A percentile compares a stretch with the other conserved stretches of the same genome.
Evolutionary conservation across 2,113 vertebrate species (phyloP).

Genomic region (Panurus biarmicus): DNA sequence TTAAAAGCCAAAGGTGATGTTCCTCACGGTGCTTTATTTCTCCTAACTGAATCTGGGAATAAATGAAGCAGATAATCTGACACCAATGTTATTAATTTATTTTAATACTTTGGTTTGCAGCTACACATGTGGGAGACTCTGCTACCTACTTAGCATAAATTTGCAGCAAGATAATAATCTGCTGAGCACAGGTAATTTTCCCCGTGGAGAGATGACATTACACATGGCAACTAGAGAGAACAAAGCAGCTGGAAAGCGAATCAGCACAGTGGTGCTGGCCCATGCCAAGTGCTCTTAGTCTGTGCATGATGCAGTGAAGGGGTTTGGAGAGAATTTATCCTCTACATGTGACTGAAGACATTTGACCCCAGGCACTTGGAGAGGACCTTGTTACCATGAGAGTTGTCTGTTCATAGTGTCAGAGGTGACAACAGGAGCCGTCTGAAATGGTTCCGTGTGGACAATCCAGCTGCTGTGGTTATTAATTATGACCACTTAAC

Average conservation of each 20-base stretch:
- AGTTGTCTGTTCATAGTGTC: not conserved
- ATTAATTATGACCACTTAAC: not conserved
- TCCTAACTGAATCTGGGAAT: not conserved
- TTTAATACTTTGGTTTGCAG: not conserved
- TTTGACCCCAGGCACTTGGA: not conserved
- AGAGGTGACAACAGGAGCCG: not conserved
- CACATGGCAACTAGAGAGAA: not conserved
- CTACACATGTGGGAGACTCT: not conserved
- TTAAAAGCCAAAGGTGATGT: not conserved
- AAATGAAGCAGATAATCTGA: not conserved
- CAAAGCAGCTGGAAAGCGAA: not conserved
- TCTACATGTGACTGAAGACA: not conserved
- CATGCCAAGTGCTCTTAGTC: not conserved
- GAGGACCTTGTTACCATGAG: not conserved
- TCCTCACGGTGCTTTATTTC: not conserved
- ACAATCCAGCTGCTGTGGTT: not conserved
- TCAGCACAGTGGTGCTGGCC: not conserved
- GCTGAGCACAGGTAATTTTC: not conserved
- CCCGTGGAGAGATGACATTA: not conserved
- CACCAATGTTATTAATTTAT: not conserved
- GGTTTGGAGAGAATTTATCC: not conserved
- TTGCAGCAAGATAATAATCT: not conserved
- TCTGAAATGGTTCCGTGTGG: not conserved
- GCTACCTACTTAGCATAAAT: not conserved
- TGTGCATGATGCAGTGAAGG: not conserved